Evolutionary conservation across 2,113 vertebrate genomes (phyloP).

Genomic region (Prunella himalayana): DNA sequence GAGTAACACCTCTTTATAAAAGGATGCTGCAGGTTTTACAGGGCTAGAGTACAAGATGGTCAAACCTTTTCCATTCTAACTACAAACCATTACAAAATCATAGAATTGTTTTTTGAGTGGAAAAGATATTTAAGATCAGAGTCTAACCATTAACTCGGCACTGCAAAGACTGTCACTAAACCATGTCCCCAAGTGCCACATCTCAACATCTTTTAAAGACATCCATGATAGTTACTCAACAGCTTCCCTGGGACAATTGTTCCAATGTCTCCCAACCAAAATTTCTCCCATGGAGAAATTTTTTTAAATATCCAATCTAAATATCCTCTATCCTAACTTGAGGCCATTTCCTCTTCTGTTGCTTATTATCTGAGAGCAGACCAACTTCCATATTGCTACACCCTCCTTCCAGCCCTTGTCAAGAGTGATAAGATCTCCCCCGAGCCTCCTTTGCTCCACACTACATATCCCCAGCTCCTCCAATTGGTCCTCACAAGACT

Average conservation of each 20-base stretch:
- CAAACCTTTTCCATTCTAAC: background rate
- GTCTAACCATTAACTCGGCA: background rate
- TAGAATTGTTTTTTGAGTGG: background rate
- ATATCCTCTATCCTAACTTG: background rate
- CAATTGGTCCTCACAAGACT: background rate
- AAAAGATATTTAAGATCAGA: background rate
- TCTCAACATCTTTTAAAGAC: background rate
- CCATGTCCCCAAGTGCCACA: background rate
- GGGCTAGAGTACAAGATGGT: background rate
- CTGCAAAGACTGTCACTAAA: background rate
- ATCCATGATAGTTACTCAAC: background rate
- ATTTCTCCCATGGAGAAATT: background rate
- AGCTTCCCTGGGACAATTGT: background rate
- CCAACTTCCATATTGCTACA: background rate
- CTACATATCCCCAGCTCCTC: background rate
- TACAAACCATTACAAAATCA: background rate
- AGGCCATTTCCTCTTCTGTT: background rate
- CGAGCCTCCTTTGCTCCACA: background rate
- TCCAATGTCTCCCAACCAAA: background rate
- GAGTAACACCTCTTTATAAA: background rate
- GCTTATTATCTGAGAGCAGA: background rate
- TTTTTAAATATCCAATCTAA: background rate
- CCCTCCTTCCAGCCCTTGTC: background rate
- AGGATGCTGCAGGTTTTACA: background rate
- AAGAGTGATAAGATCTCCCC: background rate